These are phyloP conservation scores for Sprattus sprattus DNA, from an alignment of 2,113 vertebrate genomes.

Conservation along the genomic window DNA sequence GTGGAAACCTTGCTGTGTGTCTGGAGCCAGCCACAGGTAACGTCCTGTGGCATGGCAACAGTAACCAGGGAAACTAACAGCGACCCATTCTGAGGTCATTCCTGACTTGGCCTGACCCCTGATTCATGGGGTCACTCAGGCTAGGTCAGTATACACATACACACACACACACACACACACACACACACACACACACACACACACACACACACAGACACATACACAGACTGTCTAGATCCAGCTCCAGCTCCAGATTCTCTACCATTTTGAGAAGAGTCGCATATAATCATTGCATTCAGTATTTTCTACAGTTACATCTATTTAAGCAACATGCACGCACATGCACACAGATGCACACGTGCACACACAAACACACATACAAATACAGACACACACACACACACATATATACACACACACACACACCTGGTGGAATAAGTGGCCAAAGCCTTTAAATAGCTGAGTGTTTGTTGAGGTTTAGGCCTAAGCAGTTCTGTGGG, in stretches of 20 bases:
- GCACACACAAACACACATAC: background rate
- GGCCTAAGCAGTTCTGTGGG: background rate
- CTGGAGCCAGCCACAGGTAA: slow-evolving; percentile 46
- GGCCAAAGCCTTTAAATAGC: slow-evolving; percentile 1
- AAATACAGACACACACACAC: background rate
- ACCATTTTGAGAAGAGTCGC: background rate
- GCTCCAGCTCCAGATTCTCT: no score
- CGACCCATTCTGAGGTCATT: background rate
- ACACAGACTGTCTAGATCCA: background rate
- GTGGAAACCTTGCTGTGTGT: slow-evolving; percentile 34
- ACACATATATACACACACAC: background rate
- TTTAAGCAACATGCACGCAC: slow-evolving; percentile 4
- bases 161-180: background rate
- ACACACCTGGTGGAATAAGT: background rate
- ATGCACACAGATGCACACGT: slow-evolving; percentile 6
- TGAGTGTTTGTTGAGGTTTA: background rate
- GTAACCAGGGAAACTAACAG: slow-evolving; percentile 60
- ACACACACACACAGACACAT: background rate
- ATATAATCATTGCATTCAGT: no score
- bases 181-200: slow-evolving; percentile 1
- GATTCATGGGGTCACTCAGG: background rate
- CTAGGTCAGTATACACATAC: background rate
- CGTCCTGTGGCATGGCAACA: slow-evolving; percentile 66
- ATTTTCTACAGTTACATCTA: no score
- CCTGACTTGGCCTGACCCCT: slow-evolving; percentile 12